Evolutionary conservation across 2,888 invertebrate genomes (phyloP).

Genomic region (Apeira syringaria): DNA sequence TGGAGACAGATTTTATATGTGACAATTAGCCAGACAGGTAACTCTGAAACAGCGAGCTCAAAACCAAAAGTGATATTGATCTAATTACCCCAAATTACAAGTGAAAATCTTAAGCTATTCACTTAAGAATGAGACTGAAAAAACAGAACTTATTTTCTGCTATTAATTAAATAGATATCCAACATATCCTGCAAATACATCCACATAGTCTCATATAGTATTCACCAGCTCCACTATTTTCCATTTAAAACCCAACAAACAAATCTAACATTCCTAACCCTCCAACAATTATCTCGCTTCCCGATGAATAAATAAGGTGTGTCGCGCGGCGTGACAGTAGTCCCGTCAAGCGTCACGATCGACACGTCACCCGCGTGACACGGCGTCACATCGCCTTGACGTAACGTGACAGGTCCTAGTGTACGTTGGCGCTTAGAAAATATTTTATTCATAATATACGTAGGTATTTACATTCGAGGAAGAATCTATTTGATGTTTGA

Average conservation of each 20-base stretch:
- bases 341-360: constrained; percentile 34
- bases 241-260: constrained; percentile 33
- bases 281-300: constrained; percentile 43
- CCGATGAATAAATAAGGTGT: constrained; percentile 49
- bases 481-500: background rate
- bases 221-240: background rate
- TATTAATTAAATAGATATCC: too few relatives aligned
- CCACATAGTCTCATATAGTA: too few relatives aligned
- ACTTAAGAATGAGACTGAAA: too few relatives aligned
- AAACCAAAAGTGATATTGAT: too few relatives aligned
- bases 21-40: too few relatives aligned
- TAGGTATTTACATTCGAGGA: background rate
- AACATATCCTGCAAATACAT: too few relatives aligned
- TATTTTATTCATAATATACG: constrained; percentile 37
- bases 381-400: constrained; percentile 36
- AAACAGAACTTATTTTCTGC: too few relatives aligned
- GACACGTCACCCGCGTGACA: constrained; percentile 39
- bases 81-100: too few relatives aligned
- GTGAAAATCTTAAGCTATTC: too few relatives aligned
- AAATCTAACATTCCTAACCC: constrained; percentile 31
- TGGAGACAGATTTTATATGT: too few relatives aligned
- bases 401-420: constrained; percentile 18
- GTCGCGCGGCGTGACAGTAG: constrained; percentile 40
- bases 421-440: constrained; percentile 18
- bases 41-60: too few relatives aligned